Evolutionary conservation across 2,888 invertebrate species (phyloP).

Genomic region (Drosophila silvestris): DNA sequence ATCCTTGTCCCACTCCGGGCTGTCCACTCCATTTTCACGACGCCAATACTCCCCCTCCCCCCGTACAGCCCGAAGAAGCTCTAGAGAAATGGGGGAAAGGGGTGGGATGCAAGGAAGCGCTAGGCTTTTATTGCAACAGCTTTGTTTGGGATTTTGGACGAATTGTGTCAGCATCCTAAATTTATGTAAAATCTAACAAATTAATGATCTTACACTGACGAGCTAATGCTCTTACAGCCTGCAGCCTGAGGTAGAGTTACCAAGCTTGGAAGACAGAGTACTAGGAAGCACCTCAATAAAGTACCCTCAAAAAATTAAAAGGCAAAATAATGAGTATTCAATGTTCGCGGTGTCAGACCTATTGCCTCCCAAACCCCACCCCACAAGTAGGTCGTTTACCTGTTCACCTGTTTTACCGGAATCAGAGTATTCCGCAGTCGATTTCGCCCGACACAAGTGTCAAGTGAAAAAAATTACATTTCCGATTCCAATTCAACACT

Average conservation of each 20-base stretch:
- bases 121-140: conserved; percentile 54
- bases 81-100: background rate
- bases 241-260: background rate
- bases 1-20: conserved; percentile 11
- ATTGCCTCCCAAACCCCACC: background rate
- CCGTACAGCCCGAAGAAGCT: background rate
- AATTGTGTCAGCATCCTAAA: conserved; percentile 30
- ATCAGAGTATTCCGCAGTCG: background rate
- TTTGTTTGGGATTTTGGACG: conserved; percentile 52
- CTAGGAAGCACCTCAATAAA: too few species aligned
- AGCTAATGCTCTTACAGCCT: background rate
- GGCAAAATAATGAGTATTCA: background rate
- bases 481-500: background rate
- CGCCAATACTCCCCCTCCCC: background rate
- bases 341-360: background rate
- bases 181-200: conserved; percentile 4
- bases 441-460: background rate
- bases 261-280: background rate
- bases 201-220: background rate
- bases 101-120: conserved; percentile 3
- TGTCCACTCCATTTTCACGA: background rate
- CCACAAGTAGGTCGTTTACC: background rate
- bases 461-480: background rate
- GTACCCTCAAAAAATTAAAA: background rate
- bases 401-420: background rate